Evolutionary conservation across 1,140 invertebrate genomes (phyloP).

Genomic region (Hycleus cichorii): DNA sequence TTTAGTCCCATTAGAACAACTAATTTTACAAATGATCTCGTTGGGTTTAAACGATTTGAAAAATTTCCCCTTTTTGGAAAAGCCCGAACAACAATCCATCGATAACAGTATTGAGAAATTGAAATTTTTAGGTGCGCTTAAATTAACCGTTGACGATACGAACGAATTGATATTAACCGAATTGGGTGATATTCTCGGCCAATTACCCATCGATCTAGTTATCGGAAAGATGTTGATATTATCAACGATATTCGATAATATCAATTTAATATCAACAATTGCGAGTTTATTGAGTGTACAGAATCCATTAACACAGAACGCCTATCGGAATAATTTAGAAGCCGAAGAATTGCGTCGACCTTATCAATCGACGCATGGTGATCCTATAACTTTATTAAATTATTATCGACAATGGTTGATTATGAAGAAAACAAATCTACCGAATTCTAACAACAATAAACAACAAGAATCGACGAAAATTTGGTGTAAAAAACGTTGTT

Average conservation of each 20-base stretch:
- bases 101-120: conserved; percentile 81
- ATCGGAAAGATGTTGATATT: conserved; percentile 96
- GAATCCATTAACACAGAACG: conserved; percentile 83
- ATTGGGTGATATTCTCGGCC: conserved; percentile 79
- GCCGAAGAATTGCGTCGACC: conserved; percentile 64
- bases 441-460: conserved; percentile 21
- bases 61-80: conserved; percentile 93
- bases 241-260: conserved; percentile 81
- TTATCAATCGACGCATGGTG: conserved; percentile 89
- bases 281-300: conserved; percentile 91
- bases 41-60: conserved; percentile 87
- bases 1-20: conserved; percentile 81
- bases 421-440: conserved; percentile 24
- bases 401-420: conserved; percentile 83
- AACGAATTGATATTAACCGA: conserved; percentile 63
- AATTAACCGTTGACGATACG: conserved; percentile 55
- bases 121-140: conserved; percentile 84
- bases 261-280: conserved; percentile 87
- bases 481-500: conserved; percentile 81
- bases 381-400: conserved; percentile 87
- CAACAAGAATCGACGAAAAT: conserved; percentile 49
- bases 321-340: conserved; percentile 71
- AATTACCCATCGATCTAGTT: conserved; percentile 88
- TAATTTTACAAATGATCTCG: conserved; percentile 90
- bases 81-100: conserved; percentile 71